Percentiles rank a stretch among this genome's conserved stretches.
These are phyloP conservation scores for Macrochelys suwanniensis DNA, from an alignment of 2,797 vertebrate genomes.

Conservation along the genomic window DNA sequence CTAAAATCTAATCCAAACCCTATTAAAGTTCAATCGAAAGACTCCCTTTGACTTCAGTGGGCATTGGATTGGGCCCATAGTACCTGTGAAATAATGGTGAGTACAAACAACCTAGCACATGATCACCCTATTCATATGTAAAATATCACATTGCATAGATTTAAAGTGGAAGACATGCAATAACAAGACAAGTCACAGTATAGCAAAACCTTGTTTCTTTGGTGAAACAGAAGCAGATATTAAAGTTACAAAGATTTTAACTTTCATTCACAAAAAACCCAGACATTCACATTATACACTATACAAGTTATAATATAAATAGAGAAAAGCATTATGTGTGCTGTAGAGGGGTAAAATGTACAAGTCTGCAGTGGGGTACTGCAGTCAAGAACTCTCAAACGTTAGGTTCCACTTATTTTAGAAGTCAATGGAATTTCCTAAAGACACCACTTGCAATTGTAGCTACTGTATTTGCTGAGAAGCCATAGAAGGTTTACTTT, in stretches of 20 bases:
- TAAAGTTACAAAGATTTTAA: constrained; percentile 89
- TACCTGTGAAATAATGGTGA: constrained; percentile 8
- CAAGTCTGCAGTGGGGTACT: constrained; percentile 47
- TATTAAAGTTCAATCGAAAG: constrained; percentile 74
- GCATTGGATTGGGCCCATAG: constrained; percentile 31
- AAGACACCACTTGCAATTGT: not conserved
- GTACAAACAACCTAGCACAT: constrained; percentile 56
- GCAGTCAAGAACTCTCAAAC: constrained; percentile 13
- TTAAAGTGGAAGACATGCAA: constrained; percentile 82
- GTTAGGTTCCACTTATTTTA: not conserved
- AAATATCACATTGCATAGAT: constrained; percentile 79
- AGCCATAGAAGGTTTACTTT: constrained; percentile 42
- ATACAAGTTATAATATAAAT: constrained; percentile 95
- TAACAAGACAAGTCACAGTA: constrained; percentile 85
- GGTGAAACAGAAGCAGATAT: constrained; percentile 91
- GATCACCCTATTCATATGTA: constrained; percentile 67
- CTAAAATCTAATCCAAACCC: constrained; percentile 71
- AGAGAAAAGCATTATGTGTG: constrained; percentile 92
- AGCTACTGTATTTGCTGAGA: not conserved
- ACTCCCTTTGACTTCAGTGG: constrained; percentile 57
- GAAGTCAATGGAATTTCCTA: constrained; percentile 26
- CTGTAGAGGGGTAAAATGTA: constrained; percentile 78
- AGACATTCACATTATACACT: constrained; percentile 96
- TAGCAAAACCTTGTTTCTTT: constrained; percentile 91
- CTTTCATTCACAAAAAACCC: constrained; percentile 87